Evolutionary conservation across 1,140 invertebrate genomes (phyloP).

Genomic region (Archivesica marissinica): DNA sequence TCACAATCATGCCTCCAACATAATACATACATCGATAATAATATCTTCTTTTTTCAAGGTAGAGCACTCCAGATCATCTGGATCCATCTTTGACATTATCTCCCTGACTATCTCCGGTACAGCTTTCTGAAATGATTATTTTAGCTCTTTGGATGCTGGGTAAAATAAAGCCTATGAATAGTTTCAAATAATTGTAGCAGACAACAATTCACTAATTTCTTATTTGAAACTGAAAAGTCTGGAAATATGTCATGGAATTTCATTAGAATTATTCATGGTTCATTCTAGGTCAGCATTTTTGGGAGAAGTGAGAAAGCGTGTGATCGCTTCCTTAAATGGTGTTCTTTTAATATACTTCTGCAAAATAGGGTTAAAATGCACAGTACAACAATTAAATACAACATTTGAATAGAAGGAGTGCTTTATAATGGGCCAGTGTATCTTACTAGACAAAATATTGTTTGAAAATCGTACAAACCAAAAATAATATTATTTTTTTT

Average conservation of each 20-base stretch:
- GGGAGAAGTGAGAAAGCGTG: background rate
- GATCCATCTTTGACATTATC: constrained; percentile 31
- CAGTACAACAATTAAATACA: too few relatives aligned
- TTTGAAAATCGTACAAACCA: too few relatives aligned
- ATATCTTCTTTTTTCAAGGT: constrained; percentile 12
- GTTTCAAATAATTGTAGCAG: background rate
- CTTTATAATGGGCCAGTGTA: too few relatives aligned
- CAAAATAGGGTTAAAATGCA: too few relatives aligned
- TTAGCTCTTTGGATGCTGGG: background rate
- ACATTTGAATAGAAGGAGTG: too few relatives aligned
- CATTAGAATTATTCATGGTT: background rate
- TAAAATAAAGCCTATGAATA: background rate
- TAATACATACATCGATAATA: constrained; percentile 34
- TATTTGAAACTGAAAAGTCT: background rate
- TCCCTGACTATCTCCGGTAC: constrained; percentile 9
- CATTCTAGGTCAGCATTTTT: background rate
- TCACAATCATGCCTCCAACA: too few relatives aligned
- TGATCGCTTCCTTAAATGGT: background rate
- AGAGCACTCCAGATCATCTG: constrained; percentile 20
- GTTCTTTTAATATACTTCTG: background rate
- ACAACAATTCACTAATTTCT: background rate
- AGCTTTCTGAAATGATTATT: constrained; percentile 9
- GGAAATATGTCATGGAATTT: background rate
- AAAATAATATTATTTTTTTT: too few relatives aligned
- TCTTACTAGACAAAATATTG: too few relatives aligned